Percentiles rank a stretch among this genome's conserved stretches.
Evolutionary conservation across 1,140 invertebrate species (phyloP).

Genomic region (Neodiprion fabricii): DNA sequence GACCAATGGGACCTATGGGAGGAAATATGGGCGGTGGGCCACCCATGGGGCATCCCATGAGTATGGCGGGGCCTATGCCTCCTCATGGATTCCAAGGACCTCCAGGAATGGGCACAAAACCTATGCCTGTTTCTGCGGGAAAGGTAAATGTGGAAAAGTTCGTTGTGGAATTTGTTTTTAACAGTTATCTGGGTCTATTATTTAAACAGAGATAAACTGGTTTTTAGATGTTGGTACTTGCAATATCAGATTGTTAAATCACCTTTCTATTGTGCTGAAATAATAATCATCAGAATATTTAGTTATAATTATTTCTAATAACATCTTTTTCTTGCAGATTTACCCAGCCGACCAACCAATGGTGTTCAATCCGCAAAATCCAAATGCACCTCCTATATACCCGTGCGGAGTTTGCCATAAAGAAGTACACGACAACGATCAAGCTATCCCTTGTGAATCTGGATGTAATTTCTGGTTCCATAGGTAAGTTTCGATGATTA

Average conservation of each 20-base stretch:
- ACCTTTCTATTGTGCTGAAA: conserved; percentile 2
- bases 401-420: conserved; percentile 97
- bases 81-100: conserved; percentile 60
- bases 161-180: conserved; percentile 2
- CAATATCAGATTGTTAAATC: conserved; percentile 4
- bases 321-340: conserved; percentile 57
- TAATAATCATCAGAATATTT: conserved; percentile 12
- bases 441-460: conserved; percentile 97
- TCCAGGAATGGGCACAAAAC: conserved; percentile 65
- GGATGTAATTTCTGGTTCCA: conserved; percentile 99
- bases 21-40: conserved; percentile 56
- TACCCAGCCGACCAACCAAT: conserved; percentile 96
- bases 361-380: conserved; percentile 98
- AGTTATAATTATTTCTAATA: conserved; percentile 15
- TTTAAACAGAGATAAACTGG: conserved; percentile 16
- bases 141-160: conserved; percentile 67
- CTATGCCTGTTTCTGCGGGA: conserved; percentile 88
- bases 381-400: conserved; percentile 97
- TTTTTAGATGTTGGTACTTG: background rate
- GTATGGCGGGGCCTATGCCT: conserved; percentile 53
- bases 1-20: conserved; percentile 64
- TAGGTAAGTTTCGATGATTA: conserved; percentile 66
- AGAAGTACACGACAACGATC: conserved; percentile 98
- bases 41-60: conserved; percentile 59
- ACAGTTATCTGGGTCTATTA: background rate